Base-by-base conservation (phyloP, 1,140 invertebrate species). In the Aphis gossypii region DNA sequence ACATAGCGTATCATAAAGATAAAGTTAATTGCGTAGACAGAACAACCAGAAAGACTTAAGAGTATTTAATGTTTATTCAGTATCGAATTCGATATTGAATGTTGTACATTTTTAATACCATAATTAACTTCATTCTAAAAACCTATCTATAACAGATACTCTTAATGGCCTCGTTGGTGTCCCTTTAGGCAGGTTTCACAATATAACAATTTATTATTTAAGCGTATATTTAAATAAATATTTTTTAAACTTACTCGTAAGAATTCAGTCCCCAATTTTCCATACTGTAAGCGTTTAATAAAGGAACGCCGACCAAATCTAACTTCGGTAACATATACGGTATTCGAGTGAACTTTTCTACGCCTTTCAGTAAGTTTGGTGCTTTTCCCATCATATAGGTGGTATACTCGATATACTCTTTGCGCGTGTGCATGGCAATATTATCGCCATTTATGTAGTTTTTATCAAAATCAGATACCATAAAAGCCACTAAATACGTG, bases 231-330 rank as follows among this genome's bases (percentile, higher is more conserved):
- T 41, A 41, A 41, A 60, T 9, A 60, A 25, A n/a, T 14, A n/a
- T 76, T 76, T 76, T 84, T 2, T 20, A 41, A 44, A 94, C 93
- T 94, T 56, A 96, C 96, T 96, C 95, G 94, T 96, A 97, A 9
- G 96, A 96, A 5, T 97, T 95, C 1, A 97, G 94, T 14, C 97
- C 97, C 97, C 97, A 98, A 95, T 98, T 98, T 95, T 98, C 97
- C 97, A 98, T 98, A 48, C 97, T 98, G 68, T 97, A 97, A 1
- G 97, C 97, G 95, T 98, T 98, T 94, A 97, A 96, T 25, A 38
- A 23, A 9, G 97, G 97, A 84, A 98, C 96, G 20, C 97, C 96
- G 51, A 97, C 96, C 94, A 97, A 96, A 94, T 97, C 96, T 94
- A 96, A 94, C 94, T 96, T 95, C 84, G 96, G 95, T 38, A 95